phyloP scores from a whole-genome alignment of 1,140 invertebrate species.

The Cydia pomonella region DNA sequence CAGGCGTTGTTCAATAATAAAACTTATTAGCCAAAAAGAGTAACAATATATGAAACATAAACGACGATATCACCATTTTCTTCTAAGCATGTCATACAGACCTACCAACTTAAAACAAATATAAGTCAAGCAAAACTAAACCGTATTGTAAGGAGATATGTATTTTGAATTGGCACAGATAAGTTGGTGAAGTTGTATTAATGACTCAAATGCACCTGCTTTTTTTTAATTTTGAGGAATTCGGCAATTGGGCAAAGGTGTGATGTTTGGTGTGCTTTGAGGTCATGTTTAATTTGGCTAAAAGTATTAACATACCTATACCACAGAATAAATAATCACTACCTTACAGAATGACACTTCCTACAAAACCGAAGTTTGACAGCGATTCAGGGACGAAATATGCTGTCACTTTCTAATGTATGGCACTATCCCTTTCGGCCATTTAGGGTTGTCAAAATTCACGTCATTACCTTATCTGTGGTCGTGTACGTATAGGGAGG shows the following conservation, averaged over 20 bases:
- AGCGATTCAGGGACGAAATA: too few species aligned
- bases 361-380: too few species aligned
- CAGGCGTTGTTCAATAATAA: background rate
- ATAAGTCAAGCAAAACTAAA: background rate
- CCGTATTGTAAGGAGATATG: background rate
- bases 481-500: too few species aligned
- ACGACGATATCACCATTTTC: background rate
- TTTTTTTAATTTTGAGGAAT: slow-evolving; percentile 50
- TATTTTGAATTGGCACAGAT: background rate
- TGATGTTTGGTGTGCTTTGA: background rate
- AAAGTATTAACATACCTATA: too few species aligned
- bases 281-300: background rate
- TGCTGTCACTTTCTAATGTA: too few species aligned
- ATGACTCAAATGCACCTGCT: slow-evolving; percentile 64
- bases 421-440: too few species aligned
- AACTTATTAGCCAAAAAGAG: background rate
- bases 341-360: too few species aligned
- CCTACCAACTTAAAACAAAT: background rate
- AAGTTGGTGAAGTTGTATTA: slow-evolving; percentile 55
- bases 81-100: background rate
- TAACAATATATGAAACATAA: background rate
- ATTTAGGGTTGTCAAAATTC: too few species aligned
- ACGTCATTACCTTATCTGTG: too few species aligned
- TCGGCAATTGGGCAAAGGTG: slow-evolving; percentile 1
- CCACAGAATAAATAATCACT: too few species aligned